Percentiles rank a stretch among this genome's conserved stretches.
phyloP scores from a whole-genome alignment of 2,888 invertebrate genomes.

The Dascillus cervinus region DNA sequence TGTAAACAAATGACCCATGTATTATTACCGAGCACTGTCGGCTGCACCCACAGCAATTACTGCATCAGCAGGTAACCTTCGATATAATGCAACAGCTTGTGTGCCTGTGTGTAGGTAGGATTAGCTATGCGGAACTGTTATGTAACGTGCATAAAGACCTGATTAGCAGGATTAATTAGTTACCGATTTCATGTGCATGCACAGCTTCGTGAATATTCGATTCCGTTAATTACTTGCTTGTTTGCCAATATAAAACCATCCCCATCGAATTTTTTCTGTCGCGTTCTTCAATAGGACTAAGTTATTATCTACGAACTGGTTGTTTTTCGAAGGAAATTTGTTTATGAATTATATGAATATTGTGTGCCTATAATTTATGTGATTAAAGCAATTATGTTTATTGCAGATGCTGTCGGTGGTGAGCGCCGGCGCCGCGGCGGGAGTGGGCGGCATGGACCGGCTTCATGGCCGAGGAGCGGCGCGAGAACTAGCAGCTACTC shows the following conservation, averaged over 20 bases:
- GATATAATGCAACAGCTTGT: constrained; percentile 7
- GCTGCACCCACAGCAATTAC: constrained; percentile 12
- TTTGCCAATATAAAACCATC: no score
- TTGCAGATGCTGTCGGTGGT: constrained; percentile 46
- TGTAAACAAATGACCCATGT: no score
- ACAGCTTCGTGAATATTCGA: no score
- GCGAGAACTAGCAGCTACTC: constrained; percentile 36
- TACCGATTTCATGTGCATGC: no score
- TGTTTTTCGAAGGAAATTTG: constrained; percentile 2
- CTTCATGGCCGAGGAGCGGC: constrained; percentile 35
- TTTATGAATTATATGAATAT: constrained; percentile 1
- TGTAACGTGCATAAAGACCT: no score
- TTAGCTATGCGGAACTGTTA: constrained; percentile 16
- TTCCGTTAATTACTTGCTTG: no score
- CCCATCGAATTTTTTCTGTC: no score
- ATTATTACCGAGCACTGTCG: constrained; percentile 4
- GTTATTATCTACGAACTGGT: no score
- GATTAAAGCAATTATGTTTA: constrained; percentile 11
- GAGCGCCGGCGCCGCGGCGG: constrained; percentile 44
- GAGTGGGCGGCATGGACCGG: constrained; percentile 44
- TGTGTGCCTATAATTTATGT: not conserved
- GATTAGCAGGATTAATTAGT: no score
- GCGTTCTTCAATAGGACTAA: no score
- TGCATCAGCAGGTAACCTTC: constrained; percentile 11
- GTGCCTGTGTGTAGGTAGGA: constrained; percentile 9